Base-by-base conservation (phyloP, 2,797 vertebrate genomes). In the Cheirogaleus major region DNA sequence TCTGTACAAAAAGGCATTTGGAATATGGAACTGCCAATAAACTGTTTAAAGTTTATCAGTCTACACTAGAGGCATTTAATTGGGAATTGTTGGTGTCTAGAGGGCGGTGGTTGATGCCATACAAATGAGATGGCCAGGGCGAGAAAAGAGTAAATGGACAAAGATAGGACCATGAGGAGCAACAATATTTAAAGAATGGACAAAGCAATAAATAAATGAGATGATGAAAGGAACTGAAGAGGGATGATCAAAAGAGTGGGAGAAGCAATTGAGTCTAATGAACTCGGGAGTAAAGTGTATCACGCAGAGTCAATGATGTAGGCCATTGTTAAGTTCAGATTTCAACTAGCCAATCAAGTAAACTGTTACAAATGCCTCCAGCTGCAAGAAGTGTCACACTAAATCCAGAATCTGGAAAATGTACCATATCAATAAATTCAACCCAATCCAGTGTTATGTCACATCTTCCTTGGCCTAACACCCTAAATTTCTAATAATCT, bases 161-260 rank as follows among this genome's bases (percentile, higher is more conserved):
- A 45, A 30, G 84, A 69, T 14, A 59, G 41, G 15, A 85, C 11
- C 18, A 52, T 52, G 20, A 90, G 7, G 69, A 88, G 59, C 15
- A 91, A 61, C 6, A 52, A 76, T 69, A 75, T 84, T 93, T 89
- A 91, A 80, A 82, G 27, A 93, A 79, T 18, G 32, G 15, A 63
- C 48, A 88, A 35, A 95, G 32, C 41, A 89, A 89, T 50, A 82
- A 89, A 85, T 50, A 82, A 86, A 72, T 65, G 65, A 78, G 50
- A 52, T 86, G 9, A 86, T 57, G 25, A 91, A 78, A 95, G 76
- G 79, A 32, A 72, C 35, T 52, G 43, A 67, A 32, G 23, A 82
- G 15, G 15, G 12, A 45, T 61, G 75, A 75, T 48, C 27, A 79
- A 83, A 6, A 73, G 1, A 80, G 35, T 32, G 7, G 32, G 23